Evolutionary conservation across 2,888 invertebrate genomes (phyloP).

Genomic region (Amphipyra berbera): DNA sequence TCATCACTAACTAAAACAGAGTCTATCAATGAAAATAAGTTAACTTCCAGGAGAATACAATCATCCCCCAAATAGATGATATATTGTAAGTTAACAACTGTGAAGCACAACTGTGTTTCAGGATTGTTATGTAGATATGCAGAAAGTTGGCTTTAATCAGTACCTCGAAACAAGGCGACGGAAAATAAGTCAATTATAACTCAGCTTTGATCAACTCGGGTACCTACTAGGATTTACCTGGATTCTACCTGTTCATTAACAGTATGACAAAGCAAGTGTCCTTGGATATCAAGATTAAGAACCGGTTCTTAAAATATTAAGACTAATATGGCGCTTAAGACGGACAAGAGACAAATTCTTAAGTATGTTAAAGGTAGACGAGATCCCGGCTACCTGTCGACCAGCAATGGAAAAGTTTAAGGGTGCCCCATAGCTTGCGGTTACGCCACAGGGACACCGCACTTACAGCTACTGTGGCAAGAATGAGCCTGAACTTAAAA

Average conservation of each 20-base stretch:
- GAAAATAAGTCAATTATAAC: constrained; percentile 28
- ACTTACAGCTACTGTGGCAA: constrained; percentile 26
- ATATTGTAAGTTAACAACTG: too few species aligned
- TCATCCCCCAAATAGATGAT: too few species aligned
- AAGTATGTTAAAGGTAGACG: constrained; percentile 3
- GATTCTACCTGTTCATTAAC: constrained; percentile 19
- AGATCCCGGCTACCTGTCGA: constrained; percentile 7
- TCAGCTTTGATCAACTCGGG: constrained; percentile 23
- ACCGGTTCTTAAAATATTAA: constrained; percentile 15
- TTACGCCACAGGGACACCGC: constrained; percentile 27
- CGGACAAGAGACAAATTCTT: constrained; percentile 2
- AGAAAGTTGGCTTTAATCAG: constrained; percentile 9
- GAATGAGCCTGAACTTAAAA: constrained; percentile 47
- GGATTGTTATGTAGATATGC: background rate
- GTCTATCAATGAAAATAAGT: background rate
- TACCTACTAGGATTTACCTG: constrained; percentile 21
- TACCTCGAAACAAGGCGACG: constrained; percentile 17
- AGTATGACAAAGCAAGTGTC: constrained; percentile 25
- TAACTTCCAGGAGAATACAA: background rate
- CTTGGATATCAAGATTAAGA: constrained; percentile 16
- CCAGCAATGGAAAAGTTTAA: constrained; percentile 38
- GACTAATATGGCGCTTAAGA: constrained; percentile 3
- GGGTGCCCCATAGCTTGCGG: constrained; percentile 52
- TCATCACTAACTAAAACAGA: background rate
- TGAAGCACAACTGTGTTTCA: too few species aligned